Evolutionary conservation across 2,797 vertebrate genomes (phyloP).

Genomic region (Halcyon badia): DNA sequence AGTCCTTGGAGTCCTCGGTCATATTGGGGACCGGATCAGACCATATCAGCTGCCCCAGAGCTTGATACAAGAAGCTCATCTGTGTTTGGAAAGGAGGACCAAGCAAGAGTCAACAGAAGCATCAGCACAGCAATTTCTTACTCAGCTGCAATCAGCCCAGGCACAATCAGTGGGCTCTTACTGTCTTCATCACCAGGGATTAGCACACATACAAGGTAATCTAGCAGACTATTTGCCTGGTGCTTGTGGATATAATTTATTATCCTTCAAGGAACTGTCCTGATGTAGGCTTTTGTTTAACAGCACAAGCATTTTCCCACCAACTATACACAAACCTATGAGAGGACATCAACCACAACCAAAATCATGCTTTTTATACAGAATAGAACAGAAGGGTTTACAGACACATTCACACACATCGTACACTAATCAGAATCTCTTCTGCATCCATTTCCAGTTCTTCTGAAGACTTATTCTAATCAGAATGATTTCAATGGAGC

Average conservation of each 20-base stretch:
- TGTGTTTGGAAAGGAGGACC: not conserved
- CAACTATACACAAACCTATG: not conserved
- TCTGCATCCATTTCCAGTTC: slow-evolving; percentile 35
- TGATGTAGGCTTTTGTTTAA: not conserved
- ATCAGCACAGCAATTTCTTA: not conserved
- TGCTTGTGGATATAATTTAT: not conserved
- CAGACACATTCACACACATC: not conserved
- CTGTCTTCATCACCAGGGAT: not conserved
- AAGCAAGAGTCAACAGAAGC: not conserved
- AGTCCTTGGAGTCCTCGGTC: no score
- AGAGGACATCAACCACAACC: not conserved
- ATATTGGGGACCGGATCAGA: no score
- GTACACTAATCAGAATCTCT: not conserved
- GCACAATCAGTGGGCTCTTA: not conserved
- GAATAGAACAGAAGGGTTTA: not conserved
- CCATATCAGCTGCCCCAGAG: not conserved
- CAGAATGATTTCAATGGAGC: slow-evolving; percentile 55
- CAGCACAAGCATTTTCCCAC: not conserved
- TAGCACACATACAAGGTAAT: not conserved
- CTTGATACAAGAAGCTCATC: not conserved
- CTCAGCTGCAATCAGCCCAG: not conserved
- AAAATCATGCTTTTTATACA: not conserved
- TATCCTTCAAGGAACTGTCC: not conserved
- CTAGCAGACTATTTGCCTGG: not conserved
- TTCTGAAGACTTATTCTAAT: slow-evolving; percentile 52